Evolutionary conservation across 53 echinoderm and acorn worm species (phyloP).

Genomic region (Echinarachnius parma): DNA sequence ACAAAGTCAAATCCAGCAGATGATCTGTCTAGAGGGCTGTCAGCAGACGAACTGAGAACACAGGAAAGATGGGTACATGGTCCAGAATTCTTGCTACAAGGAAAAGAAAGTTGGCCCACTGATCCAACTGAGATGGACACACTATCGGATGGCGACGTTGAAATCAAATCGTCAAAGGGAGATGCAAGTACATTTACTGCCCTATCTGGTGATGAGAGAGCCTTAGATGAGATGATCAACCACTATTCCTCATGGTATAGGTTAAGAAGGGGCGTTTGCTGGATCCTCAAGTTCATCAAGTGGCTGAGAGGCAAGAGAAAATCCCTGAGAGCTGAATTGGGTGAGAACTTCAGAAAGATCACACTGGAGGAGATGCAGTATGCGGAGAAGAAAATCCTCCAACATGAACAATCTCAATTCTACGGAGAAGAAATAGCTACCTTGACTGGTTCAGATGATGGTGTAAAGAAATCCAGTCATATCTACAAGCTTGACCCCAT

Average conservation of each 20-base stretch:
- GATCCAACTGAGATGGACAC: slow-evolving; percentile 11
- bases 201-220: neutral
- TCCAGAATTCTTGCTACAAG: slow-evolving; percentile 49
- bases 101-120: slow-evolving; percentile 38
- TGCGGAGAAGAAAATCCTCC: slow-evolving; percentile 40
- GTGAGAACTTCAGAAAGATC: neutral
- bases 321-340: neutral
- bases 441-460: slow-evolving; percentile 2
- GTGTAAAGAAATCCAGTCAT: slow-evolving; percentile 26
- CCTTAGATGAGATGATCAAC: slow-evolving; percentile 12
- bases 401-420: slow-evolving; percentile 26
- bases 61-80: slow-evolving; percentile 55
- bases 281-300: slow-evolving; percentile 23
- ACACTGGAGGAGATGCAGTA: slow-evolving; percentile 22
- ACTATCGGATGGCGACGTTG: slow-evolving; percentile 14
- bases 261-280: slow-evolving; percentile 22
- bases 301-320: slow-evolving; percentile 33
- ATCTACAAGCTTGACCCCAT: slow-evolving; percentile 43
- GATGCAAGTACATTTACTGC: slow-evolving; percentile 22
- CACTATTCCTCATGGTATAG: slow-evolving; percentile 41
- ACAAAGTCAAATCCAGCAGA: slow-evolving; percentile 65
- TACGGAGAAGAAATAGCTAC: slow-evolving; percentile 5
- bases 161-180: slow-evolving; percentile 30
- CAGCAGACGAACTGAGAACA: slow-evolving; percentile 40
- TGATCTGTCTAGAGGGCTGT: slow-evolving; percentile 65